Evolutionary conservation across 2,797 vertebrate genomes (phyloP).

Genomic region (Taeniopygia guttata): DNA sequence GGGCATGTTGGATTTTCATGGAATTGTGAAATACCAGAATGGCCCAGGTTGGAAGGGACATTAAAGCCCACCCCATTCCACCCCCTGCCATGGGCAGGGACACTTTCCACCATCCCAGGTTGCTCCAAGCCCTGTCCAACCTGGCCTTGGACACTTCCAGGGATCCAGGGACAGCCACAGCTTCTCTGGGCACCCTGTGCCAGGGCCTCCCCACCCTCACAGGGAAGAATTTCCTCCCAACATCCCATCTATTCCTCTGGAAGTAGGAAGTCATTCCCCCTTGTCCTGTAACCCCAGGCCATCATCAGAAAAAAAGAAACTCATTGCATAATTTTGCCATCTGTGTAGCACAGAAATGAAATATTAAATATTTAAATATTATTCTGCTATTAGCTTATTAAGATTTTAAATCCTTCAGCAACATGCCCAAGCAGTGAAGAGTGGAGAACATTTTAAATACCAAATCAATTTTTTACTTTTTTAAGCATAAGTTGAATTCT

Average conservation of each 20-base stretch:
- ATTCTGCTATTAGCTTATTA: background rate
- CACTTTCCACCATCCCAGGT: fast-evolving
- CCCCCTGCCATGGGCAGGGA: background rate
- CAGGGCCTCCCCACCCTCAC: fast-evolving
- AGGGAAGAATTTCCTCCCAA: fast-evolving
- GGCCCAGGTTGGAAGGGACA: background rate
- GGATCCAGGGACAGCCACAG: background rate
- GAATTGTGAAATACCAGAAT: background rate
- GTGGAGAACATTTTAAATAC: background rate
- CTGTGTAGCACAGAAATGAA: background rate
- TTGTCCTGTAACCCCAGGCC: background rate
- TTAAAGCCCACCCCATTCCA: fast-evolving
- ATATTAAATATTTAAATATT: background rate
- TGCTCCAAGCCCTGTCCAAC: fast-evolving
- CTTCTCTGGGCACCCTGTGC: background rate
- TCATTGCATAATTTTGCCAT: background rate
- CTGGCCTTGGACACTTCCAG: background rate
- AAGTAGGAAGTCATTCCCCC: background rate
- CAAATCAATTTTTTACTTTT: background rate
- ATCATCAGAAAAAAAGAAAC: background rate
- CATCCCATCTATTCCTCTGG: background rate
- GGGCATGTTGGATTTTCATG: background rate
- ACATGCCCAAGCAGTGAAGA: background rate
- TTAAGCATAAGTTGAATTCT: background rate
- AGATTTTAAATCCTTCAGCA: background rate